A percentile compares a stretch with the other conserved stretches of the same genome.
Evolutionary conservation across 2,888 invertebrate species (phyloP).

Genomic region (Caenorhabditis sp.): DNA sequence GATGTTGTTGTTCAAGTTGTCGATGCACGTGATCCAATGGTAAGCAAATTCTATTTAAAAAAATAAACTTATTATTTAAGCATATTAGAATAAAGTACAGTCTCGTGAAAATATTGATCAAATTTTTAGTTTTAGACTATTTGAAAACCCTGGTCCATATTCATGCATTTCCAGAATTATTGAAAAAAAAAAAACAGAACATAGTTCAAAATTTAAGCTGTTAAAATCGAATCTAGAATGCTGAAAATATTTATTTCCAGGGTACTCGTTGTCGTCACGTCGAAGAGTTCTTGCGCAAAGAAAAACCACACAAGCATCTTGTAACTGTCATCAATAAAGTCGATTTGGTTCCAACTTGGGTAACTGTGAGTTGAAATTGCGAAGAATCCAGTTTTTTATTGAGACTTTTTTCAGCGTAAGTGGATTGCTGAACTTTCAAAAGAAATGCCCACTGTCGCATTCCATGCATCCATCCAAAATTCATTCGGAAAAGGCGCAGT

Average conservation of each 20-base stretch:
- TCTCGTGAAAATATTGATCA: too few species aligned
- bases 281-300: slow-evolving; percentile 81
- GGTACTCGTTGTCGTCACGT: slow-evolving; percentile 88
- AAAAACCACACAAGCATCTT: slow-evolving; percentile 95
- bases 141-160: too few species aligned
- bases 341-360: slow-evolving; percentile 92
- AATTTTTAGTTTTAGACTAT: too few species aligned
- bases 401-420: slow-evolving; percentile 77
- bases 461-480: slow-evolving; percentile 97
- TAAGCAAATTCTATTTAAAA: slow-evolving; percentile 74
- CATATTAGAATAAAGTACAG: too few species aligned
- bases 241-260: too few species aligned
- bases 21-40: slow-evolving; percentile 95
- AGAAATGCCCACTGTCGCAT: slow-evolving; percentile 96
- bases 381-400: background rate
- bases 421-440: slow-evolving; percentile 94
- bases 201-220: too few species aligned
- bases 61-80: too few species aligned
- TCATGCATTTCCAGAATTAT: too few species aligned
- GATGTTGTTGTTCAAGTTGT: slow-evolving; percentile 94
- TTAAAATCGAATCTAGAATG: too few species aligned
- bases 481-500: slow-evolving; percentile 97
- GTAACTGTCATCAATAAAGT: slow-evolving; percentile 94
- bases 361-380: slow-evolving; percentile 77
- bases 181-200: too few species aligned